Conservation (phyloP, 2,797 vertebrate species). For the Acanthurus lineatus region DNA sequence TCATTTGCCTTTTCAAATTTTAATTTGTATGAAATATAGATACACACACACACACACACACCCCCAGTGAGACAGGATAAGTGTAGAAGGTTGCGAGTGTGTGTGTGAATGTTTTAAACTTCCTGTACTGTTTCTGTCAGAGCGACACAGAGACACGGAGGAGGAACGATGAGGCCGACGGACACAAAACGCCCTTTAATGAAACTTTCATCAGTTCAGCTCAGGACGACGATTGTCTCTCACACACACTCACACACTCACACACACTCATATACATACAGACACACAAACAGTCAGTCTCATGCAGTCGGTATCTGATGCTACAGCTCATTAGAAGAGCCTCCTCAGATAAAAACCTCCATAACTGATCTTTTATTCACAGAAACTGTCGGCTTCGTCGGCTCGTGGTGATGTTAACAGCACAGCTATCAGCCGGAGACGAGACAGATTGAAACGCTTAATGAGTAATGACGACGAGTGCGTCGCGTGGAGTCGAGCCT, state of each 20-base stretch:
- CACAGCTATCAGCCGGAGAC: conserved; percentile 51
- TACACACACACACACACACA: conserved; percentile 12
- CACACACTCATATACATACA: not conserved
- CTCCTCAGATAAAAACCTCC: conserved; percentile 66
- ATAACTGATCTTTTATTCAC: conserved; percentile 76
- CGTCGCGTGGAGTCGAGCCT: conserved; percentile 15
- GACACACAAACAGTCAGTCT: conserved; percentile 7
- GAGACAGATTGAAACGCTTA: conserved; percentile 31
- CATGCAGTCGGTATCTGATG: conserved; percentile 55
- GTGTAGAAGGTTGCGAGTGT: not conserved
- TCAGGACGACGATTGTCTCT: conserved; percentile 43
- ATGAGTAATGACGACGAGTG: conserved; percentile 43
- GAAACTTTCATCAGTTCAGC: conserved; percentile 53
- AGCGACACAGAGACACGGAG: conserved; percentile 29
- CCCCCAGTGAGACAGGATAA: conserved; percentile 37
- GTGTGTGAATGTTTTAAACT: conserved; percentile 27
- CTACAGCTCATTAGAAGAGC: conserved; percentile 66
- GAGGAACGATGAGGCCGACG: conserved; percentile 8
- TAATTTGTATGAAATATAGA: conserved; percentile 80
- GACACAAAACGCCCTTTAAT: conserved; percentile 16
- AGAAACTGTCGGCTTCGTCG: conserved; percentile 42
- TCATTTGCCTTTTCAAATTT: conserved; percentile 74
- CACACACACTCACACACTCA: not conserved
- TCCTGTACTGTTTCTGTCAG: conserved; percentile 41
- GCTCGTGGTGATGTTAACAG: conserved; percentile 45